Evolutionary conservation across 2,888 invertebrate species (phyloP).

Genomic region (Polymixis flavicincta): DNA sequence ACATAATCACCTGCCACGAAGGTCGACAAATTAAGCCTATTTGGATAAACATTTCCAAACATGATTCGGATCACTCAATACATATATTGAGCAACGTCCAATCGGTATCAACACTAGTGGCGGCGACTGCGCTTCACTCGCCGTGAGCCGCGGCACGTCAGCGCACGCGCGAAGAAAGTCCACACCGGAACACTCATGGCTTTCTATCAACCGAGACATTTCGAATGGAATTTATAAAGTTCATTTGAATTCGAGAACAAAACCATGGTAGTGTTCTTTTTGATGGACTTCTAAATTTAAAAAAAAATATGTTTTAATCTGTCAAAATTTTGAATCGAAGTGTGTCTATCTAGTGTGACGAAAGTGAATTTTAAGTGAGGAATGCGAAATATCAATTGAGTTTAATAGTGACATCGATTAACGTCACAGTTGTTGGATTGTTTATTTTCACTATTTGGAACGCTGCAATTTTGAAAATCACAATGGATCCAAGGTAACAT

Average conservation of each 20-base stretch:
- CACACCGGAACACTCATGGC: slow-evolving; percentile 78
- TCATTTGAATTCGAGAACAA: slow-evolving; percentile 60
- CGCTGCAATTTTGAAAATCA: slow-evolving; percentile 66
- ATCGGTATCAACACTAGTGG: slow-evolving; percentile 70
- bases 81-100: slow-evolving; percentile 70
- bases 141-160: slow-evolving; percentile 79
- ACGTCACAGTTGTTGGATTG: slow-evolving; percentile 46
- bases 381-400: slow-evolving; percentile 50
- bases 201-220: slow-evolving; percentile 84
- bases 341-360: slow-evolving; percentile 67
- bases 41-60: slow-evolving; percentile 49
- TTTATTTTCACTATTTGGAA: slow-evolving; percentile 44
- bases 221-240: slow-evolving; percentile 67
- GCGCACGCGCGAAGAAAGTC: slow-evolving; percentile 86
- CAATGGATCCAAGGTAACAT: slow-evolving; percentile 84
- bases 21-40: slow-evolving; percentile 34
- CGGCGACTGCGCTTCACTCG: slow-evolving; percentile 79
- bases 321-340: slow-evolving; percentile 41
- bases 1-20: slow-evolving; percentile 22
- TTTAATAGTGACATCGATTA: slow-evolving; percentile 50
- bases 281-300: slow-evolving; percentile 11
- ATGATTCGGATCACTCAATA: slow-evolving; percentile 56
- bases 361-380: slow-evolving; percentile 73
- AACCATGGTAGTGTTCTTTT: slow-evolving; percentile 49
- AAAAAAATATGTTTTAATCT: slow-evolving; percentile 14